Evolutionary conservation across 2,113 vertebrate genomes (phyloP), one percentile per base, ranked within the genome.

Genomic region (Athene noctua): DNA sequence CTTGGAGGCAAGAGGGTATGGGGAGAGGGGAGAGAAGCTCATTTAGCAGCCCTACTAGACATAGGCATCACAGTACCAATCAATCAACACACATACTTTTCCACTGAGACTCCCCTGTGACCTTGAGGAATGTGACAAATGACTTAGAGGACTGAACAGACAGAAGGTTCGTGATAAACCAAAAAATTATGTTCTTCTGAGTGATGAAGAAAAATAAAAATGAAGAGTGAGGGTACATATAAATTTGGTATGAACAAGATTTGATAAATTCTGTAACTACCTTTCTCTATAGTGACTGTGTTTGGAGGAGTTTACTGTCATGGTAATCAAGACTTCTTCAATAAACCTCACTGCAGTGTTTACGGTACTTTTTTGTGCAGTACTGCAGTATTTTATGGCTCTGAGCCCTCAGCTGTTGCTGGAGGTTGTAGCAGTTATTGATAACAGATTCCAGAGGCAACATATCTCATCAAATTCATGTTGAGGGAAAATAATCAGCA

Each of bases 311-410:
- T 97, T 96, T 92, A 82, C 74, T 93, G 97, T 94, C 96, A 96
- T 54, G 17, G 93, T 97, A 97, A 98, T 98, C 97, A 98, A 96
- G 97, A 94, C 90, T 97, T 97, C 93, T 96, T 97, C 96, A 95
- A 82, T 98, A 98, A 97, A 97, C 92, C 87, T 95, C 88, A 88
- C 70, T 94, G 86, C 44, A 46, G 72, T 94, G 90, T 96, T 98
- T 96, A 96, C 90, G 88, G 87, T 93, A 75, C 91, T 97, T 94
- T 90, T 96, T 97, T 97, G 95, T 94, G 80, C 74, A 93, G 62
- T 90, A 88, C 46, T 90, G 90, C 83, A 88, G 93, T 96, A 55
- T 88, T 96, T 98, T 98, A 97, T 95, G 96, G 91, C 92, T 97
- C 90, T 97, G 95, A 96, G 77, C 75, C 80, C 95, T 96, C 44